Conservation (phyloP, 2,888 invertebrate genomes). For the Pelosia muscerda region DNA sequence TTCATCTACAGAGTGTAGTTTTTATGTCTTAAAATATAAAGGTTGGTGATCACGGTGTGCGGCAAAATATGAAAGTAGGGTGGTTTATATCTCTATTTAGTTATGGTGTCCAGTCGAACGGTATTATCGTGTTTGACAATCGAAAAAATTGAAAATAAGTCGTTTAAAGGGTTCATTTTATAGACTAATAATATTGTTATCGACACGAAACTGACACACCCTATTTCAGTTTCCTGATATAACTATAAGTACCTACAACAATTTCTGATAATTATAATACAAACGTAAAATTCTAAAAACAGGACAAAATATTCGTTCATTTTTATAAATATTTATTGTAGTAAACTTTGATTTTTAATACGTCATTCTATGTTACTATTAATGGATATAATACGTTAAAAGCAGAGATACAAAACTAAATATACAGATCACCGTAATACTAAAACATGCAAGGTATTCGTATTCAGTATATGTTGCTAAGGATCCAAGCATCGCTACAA, state of each 20-base stretch:
- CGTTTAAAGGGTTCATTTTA: constrained; percentile 38
- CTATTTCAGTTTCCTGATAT: neutral
- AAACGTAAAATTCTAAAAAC: no score
- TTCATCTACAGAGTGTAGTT: constrained; percentile 25
- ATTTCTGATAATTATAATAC: no score
- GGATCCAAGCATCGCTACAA: constrained; percentile 53
- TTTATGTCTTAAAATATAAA: constrained; percentile 33
- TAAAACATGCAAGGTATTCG: constrained; percentile 50
- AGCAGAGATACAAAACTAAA: neutral
- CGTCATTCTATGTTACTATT: no score
- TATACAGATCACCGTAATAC: neutral
- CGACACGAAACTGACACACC: neutral
- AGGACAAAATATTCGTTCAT: no score
- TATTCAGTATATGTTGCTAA: constrained; percentile 51
- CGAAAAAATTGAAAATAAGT: constrained; percentile 52
- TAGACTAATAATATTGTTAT: constrained; percentile 15
- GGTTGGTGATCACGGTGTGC: constrained; percentile 24
- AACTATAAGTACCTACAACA: no score
- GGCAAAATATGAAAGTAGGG: constrained; percentile 43
- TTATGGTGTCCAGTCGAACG: constrained; percentile 67
- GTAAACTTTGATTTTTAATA: no score
- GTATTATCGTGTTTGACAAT: constrained; percentile 68
- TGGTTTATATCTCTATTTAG: constrained; percentile 69
- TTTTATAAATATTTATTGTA: no score
- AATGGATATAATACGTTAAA: neutral